Percentiles rank a stretch among this genome's conserved stretches.
Evolutionary conservation across 2,113 vertebrate genomes (phyloP).

Genomic region (Falcunculus frontatus): DNA sequence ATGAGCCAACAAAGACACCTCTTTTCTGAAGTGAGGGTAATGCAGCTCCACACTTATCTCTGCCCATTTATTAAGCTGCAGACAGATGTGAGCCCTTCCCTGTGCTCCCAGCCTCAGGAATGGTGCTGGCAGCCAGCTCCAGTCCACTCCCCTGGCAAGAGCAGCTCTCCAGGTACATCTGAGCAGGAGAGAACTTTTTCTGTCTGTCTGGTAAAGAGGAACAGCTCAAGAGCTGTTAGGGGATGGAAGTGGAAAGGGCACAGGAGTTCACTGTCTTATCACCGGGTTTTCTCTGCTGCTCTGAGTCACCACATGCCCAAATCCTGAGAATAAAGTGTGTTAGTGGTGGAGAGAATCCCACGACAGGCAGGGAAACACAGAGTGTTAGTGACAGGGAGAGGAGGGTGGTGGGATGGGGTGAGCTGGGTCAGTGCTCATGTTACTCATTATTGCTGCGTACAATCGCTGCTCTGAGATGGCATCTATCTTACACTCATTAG

Average conservation of each 20-base stretch:
- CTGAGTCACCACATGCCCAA: constrained; percentile 16
- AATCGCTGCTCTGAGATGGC: not conserved
- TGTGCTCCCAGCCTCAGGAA: not conserved
- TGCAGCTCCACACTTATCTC: constrained; percentile 29
- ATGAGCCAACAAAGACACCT: not conserved
- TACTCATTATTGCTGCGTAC: not conserved
- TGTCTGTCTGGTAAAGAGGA: constrained; percentile 2
- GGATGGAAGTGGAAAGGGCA: constrained; percentile 52
- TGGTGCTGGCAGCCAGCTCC: constrained; percentile 21
- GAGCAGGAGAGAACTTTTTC: not conserved
- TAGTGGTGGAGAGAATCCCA: constrained; percentile 12
- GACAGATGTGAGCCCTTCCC: constrained; percentile 22
- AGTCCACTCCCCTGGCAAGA: not conserved
- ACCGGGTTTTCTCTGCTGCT: not conserved
- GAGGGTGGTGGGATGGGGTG: not conserved
- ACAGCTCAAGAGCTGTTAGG: constrained; percentile 26
- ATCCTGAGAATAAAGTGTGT: constrained; percentile 9
- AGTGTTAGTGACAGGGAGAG: not conserved
- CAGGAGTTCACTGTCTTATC: constrained; percentile 35
- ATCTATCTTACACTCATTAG: not conserved
- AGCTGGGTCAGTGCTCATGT: not conserved
- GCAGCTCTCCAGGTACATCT: not conserved
- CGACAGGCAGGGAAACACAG: not conserved
- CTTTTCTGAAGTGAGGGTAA: constrained; percentile 21
- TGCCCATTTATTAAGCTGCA: constrained; percentile 34